These are phyloP conservation scores for Phytoseiulus persimilis DNA, from an alignment of 2,888 invertebrate species.

Conservation along the genomic window DNA sequence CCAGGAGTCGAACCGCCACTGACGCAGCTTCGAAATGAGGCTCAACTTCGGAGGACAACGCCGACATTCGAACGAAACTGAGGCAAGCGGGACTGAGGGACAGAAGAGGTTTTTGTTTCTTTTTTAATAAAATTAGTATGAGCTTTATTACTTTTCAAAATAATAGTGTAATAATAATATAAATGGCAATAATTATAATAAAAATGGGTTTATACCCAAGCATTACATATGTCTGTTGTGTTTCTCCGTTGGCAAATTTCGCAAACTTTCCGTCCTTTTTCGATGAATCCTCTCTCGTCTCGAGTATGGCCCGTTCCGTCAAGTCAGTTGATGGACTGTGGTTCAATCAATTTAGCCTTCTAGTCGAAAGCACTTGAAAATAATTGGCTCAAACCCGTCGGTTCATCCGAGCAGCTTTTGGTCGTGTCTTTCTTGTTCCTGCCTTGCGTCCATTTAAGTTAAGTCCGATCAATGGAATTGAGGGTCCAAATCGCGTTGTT, in stretches of 20 bases:
- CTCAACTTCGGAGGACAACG: no score
- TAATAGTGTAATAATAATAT: neutral
- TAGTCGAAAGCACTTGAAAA: no score
- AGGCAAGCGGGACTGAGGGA: no score
- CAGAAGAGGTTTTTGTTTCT: no score
- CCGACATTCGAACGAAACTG: no score
- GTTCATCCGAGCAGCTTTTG: no score
- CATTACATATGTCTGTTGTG: neutral
- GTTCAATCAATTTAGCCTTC: no score
- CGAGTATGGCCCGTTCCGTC: neutral
- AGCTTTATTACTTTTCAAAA: conserved; percentile 31
- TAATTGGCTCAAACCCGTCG: no score
- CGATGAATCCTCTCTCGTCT: neutral
- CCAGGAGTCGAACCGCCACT: no score
- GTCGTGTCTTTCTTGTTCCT: no score
- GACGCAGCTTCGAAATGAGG: no score
- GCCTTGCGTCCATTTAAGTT: neutral
- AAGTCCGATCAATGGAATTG: neutral
- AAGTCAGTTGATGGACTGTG: no score
- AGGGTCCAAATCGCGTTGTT: neutral
- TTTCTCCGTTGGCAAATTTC: neutral
- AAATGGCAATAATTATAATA: conserved; percentile 10
- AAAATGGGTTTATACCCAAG: neutral
- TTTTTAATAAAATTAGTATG: conserved; percentile 39
- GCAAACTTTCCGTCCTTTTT: neutral